A percentile compares a stretch with the other conserved stretches of the same genome.
phyloP scores from a whole-genome alignment of 1,140 invertebrate species.

The Lepidotrigona ventralis region DNA sequence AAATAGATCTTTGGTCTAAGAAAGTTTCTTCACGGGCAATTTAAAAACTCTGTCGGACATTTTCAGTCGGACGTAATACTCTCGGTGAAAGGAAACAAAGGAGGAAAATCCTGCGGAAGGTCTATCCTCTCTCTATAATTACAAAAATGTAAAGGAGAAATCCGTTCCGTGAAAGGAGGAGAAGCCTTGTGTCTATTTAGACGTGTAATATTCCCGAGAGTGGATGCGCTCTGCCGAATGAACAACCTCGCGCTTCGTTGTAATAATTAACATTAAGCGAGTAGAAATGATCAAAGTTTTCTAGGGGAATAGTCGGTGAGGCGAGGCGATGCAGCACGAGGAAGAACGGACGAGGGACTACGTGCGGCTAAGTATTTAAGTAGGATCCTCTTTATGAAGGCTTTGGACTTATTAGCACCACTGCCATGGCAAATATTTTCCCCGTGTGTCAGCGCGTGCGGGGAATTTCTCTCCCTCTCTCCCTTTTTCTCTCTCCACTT shows the following conservation, averaged over 20 bases:
- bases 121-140: background rate
- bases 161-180: background rate
- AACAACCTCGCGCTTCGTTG: background rate
- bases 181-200: background rate
- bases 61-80: background rate
- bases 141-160: background rate
- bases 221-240: background rate
- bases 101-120: background rate
- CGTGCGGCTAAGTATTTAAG: constrained; percentile 54
- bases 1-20: background rate
- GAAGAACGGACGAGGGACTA: constrained; percentile 19
- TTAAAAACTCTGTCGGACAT: background rate
- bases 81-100: background rate
- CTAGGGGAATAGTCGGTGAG: background rate
- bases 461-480: constrained; percentile 26
- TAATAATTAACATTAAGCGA: background rate
- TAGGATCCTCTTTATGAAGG: constrained; percentile 56
- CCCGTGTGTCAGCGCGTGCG: constrained; percentile 18
- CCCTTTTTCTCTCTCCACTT: background rate
- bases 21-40: background rate
- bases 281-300: constrained; percentile 50
- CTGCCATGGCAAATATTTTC: constrained; percentile 50
- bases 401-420: constrained; percentile 58
- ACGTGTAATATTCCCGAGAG: background rate
- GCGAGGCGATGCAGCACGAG: background rate